Base-by-base conservation (phyloP, 2,888 invertebrate genomes). In the Drosophila villosipedis region DNA sequence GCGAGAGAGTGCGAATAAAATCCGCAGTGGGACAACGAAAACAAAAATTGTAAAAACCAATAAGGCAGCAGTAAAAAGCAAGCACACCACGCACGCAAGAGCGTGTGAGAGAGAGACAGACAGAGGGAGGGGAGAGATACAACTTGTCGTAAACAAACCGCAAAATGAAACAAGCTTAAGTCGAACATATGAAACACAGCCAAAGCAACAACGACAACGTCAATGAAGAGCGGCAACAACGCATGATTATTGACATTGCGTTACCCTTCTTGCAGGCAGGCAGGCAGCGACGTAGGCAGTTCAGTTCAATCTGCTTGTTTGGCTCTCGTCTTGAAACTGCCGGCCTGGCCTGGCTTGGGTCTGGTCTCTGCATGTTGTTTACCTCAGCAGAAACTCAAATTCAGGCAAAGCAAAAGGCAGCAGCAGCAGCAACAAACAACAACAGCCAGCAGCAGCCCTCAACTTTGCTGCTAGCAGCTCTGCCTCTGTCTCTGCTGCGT, bases 221-320 rank as follows among this genome's bases (percentile, higher is more conserved):
- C 81, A 74, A 78, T 85, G 85, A 85, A 85, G 83, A 68, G 73
- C 69, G 85, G 85, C 85, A 85, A 85, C 85, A 80, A 74, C 85
- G 85, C 88, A 87, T 84, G 88, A 83, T 88, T 88, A 85, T 85
- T 85, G 85, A 85, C 88, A 85, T 85, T 85, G 88, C 88, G 80
- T 85, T 82, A 83, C 88, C 78, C 84, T 79, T 82, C 82, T 81
- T 79, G 65, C 76, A 79, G 59, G 65, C 79, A 74, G 73, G 71
- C 69, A 33, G 16, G 7, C 62, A 43, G 30, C 64, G 67, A 7
- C 70, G 49, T 57, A 70, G 61, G 61, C 76, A 62, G 70, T 47
- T 47, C 76, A 41, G 77, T 82, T 83, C 80, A 82, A 83, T 80
- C 80, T 82, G 80, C 70, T 63, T 73, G 74, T 69, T 79, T 76